Conservation (phyloP, 2,888 invertebrate genomes). For the Erebia palarica region DNA sequence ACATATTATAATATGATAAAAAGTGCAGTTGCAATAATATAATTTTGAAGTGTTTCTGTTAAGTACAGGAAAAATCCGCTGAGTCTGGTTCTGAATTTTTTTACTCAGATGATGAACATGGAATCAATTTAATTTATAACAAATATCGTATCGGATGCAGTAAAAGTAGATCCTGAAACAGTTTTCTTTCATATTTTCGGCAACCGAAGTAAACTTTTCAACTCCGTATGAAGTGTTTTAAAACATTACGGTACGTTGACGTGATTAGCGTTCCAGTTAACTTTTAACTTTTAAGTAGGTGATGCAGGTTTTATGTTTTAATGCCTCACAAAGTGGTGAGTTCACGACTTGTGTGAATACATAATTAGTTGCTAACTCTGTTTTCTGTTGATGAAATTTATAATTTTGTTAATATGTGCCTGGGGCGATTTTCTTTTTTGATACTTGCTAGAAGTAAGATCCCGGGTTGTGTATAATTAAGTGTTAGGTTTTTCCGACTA, state of each 20-base stretch:
- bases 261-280: slow-evolving; percentile 58
- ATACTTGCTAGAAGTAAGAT: no score
- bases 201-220: slow-evolving; percentile 57
- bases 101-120: no score
- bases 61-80: no score
- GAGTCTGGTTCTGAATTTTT: no score
- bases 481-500: no score
- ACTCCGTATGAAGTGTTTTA: slow-evolving; percentile 70
- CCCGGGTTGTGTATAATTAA: no score
- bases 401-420: slow-evolving; percentile 7
- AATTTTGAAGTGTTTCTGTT: no score
- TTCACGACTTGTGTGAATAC: slow-evolving; percentile 43
- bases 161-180: slow-evolving; percentile 41
- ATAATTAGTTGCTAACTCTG: slow-evolving; percentile 41
- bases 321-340: slow-evolving; percentile 47
- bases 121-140: neutral
- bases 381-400: slow-evolving; percentile 16
- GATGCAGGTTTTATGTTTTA: slow-evolving; percentile 51
- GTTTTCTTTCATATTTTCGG: slow-evolving; percentile 59
- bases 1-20: no score
- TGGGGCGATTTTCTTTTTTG: no score
- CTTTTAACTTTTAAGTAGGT: slow-evolving; percentile 61
- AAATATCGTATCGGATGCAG: slow-evolving; percentile 25
- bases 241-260: slow-evolving; percentile 66
- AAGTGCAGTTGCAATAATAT: no score